Conservation (phyloP, 2,888 invertebrate genomes). For the Ophioninae sp. region DNA sequence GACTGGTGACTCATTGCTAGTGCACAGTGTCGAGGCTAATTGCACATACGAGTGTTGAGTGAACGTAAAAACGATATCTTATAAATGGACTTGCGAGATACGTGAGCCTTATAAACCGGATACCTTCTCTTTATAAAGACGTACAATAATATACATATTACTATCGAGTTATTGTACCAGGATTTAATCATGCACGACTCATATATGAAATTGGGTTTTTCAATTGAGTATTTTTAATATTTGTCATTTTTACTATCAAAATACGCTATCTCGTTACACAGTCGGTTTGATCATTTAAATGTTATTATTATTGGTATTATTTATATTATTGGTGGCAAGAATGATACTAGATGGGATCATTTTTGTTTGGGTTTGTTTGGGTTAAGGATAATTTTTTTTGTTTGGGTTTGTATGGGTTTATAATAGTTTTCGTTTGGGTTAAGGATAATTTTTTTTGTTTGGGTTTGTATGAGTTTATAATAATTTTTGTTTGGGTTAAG, state of each 20-base stretch:
- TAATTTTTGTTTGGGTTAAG: no score
- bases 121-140: not conserved
- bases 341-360: no score
- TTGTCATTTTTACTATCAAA: not conserved
- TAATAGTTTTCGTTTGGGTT: no score
- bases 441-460: no score
- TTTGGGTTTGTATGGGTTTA: no score
- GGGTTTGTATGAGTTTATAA: no score
- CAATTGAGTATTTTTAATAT: not conserved
- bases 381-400: no score
- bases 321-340: no score
- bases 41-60: slow-evolving; percentile 38
- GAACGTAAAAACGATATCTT: slow-evolving; percentile 35
- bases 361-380: no score
- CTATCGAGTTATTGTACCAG: slow-evolving; percentile 5
- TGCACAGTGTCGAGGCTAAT: slow-evolving; percentile 45
- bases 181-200: not conserved
- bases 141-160: not conserved
- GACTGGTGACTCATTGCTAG: slow-evolving; percentile 46
- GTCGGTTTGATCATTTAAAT: not conserved
- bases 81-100: slow-evolving; percentile 5
- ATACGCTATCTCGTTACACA: not conserved
- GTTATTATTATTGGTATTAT: no score
- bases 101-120: slow-evolving; percentile 10
- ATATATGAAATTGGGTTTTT: not conserved